Evolutionary conservation across 2,888 invertebrate species (phyloP).

Genomic region (Phyto melanocephala): DNA sequence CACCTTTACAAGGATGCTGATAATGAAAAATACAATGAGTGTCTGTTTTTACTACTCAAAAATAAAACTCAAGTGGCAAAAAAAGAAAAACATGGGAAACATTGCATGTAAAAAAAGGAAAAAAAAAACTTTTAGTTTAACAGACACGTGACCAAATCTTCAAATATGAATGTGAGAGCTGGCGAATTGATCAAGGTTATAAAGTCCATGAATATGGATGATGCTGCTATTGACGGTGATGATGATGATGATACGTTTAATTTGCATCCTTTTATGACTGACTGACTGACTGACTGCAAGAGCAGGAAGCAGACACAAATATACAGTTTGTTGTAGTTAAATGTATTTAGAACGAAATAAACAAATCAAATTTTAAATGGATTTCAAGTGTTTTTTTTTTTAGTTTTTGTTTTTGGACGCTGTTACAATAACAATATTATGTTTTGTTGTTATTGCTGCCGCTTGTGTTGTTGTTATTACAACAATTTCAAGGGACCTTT

Average conservation of each 20-base stretch:
- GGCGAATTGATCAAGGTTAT: constrained; percentile 30
- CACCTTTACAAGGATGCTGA: constrained; percentile 49
- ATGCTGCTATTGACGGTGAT: not conserved
- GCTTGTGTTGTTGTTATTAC: constrained; percentile 38
- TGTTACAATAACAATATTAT: constrained; percentile 53
- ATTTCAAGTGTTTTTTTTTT: constrained; percentile 64
- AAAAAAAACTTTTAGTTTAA: constrained; percentile 47
- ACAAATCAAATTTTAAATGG: constrained; percentile 66
- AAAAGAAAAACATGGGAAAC: constrained; percentile 9
- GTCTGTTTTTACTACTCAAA: constrained; percentile 16
- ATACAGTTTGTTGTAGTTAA: not conserved
- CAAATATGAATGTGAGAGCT: constrained; percentile 22
- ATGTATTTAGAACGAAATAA: constrained; percentile 52
- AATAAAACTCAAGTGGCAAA: constrained; percentile 53
- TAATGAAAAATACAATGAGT: constrained; percentile 18
- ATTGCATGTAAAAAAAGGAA: constrained; percentile 29
- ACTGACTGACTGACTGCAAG: not conserved
- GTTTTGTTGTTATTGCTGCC: constrained; percentile 36
- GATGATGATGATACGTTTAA: constrained; percentile 61
- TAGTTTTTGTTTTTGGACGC: no score
- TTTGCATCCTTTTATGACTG: constrained; percentile 58
- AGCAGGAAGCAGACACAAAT: no score
- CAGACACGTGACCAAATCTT: constrained; percentile 59
- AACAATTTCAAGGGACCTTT: constrained; percentile 19
- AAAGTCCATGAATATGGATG: constrained; percentile 14